Percentiles rank a stretch among this genome's conserved stretches.
These are phyloP conservation scores for Puffinus mauretanicus DNA, from an alignment of 2,113 vertebrate genomes.

Conservation along the genomic window DNA sequence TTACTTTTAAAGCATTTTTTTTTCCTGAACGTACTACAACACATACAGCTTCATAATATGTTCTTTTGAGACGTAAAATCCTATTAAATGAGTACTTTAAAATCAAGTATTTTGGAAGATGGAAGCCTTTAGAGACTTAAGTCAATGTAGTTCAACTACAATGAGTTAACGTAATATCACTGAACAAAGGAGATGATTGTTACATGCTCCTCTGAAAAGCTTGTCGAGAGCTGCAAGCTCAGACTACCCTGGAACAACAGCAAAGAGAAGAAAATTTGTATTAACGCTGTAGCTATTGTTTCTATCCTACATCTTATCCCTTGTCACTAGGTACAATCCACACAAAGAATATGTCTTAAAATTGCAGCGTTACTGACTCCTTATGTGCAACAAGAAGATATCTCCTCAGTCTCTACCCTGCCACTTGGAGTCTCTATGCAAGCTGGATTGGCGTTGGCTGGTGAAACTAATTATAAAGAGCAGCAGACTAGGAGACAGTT, in stretches of 20 bases:
- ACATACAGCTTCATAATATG: not conserved
- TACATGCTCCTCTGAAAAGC: not conserved
- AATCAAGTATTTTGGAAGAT: not conserved
- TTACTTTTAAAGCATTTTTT: not conserved
- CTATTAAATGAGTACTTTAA: not conserved
- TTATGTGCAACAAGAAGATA: not conserved
- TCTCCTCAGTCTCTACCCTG: not conserved
- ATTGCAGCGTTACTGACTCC: not conserved
- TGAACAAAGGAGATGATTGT: not conserved
- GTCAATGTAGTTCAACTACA: not conserved
- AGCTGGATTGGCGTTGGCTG: not conserved
- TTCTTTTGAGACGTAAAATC: not conserved
- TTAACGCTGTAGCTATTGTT: not conserved
- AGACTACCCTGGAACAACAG: not conserved
- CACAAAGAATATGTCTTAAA: not conserved
- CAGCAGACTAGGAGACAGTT: not conserved
- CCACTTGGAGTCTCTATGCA: not conserved
- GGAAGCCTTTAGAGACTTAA: not conserved
- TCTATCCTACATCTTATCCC: not conserved
- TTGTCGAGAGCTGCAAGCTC: not conserved
- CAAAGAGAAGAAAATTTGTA: not conserved
- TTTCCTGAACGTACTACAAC: not conserved
- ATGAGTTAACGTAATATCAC: not conserved
- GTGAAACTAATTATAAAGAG: not conserved
- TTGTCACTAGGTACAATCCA: not conserved